Conservation (phyloP, 2,113 vertebrate species). For the Chamaetylas fuelleborni region DNA sequence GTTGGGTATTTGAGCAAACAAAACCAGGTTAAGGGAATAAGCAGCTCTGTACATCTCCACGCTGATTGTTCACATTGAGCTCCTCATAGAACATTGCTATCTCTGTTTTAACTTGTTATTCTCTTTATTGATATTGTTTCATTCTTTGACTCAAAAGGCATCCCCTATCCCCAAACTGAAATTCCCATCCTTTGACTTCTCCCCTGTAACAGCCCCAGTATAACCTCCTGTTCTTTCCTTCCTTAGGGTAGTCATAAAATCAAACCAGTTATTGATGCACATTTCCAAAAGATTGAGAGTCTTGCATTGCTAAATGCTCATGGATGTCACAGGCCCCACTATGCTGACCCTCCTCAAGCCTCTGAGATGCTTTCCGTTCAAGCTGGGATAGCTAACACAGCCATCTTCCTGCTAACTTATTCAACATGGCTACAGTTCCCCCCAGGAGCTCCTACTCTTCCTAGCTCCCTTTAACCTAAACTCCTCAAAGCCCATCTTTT, state of each 20-base stretch:
- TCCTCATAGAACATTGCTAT: fast-evolving
- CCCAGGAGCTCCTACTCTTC: neutral
- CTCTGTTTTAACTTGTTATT: neutral
- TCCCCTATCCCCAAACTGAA: fast-evolving
- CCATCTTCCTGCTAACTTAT: neutral
- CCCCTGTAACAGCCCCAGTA: neutral
- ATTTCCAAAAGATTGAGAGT: neutral
- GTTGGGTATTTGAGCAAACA: neutral
- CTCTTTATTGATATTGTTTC: neutral
- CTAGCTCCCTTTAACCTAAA: neutral
- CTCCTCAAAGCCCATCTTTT: neutral
- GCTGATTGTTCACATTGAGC: neutral
- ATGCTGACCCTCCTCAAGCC: neutral
- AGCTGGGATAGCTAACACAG: neutral
- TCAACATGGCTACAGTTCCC: neutral
- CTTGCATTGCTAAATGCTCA: neutral
- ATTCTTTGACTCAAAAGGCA: neutral
- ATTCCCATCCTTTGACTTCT: neutral
- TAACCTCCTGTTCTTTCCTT: neutral
- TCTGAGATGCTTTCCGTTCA: neutral
- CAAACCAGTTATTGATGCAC: neutral
- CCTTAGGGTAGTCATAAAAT: neutral
- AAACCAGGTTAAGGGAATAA: neutral
- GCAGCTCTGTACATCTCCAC: neutral
- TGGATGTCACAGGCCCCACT: neutral